These are phyloP conservation scores for Phalacrocorax carbo DNA, from an alignment of 2,113 vertebrate genomes.

Conservation along the genomic window DNA sequence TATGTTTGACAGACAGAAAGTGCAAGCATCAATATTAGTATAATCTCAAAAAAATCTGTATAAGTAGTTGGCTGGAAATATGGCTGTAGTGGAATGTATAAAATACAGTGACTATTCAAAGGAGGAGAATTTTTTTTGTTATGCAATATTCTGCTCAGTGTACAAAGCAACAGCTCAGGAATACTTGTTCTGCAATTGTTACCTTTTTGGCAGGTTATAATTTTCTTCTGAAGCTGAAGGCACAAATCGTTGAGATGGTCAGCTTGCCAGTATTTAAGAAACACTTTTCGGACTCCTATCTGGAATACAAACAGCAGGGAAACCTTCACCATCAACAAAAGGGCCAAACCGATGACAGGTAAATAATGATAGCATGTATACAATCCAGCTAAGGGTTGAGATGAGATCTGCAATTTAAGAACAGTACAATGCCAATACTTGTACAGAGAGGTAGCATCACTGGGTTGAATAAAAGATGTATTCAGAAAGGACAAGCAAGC, in stretches of 20 bases:
- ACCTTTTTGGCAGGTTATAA: slow-evolving; percentile 96
- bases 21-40: background rate
- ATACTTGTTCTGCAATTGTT: slow-evolving; percentile 26
- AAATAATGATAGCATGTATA: background rate
- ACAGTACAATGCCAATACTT: background rate
- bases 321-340: background rate
- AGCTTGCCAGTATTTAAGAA: slow-evolving; percentile 93
- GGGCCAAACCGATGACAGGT: background rate
- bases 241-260: slow-evolving; percentile 91
- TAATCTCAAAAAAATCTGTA: background rate
- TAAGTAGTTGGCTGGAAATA: background rate
- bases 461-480: background rate
- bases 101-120: background rate
- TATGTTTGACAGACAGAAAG: background rate
- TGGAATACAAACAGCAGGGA: slow-evolving; percentile 68
- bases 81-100: background rate
- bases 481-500: background rate
- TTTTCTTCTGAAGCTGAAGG: slow-evolving; percentile 87
- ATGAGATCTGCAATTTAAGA: background rate
- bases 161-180: background rate
- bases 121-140: background rate
- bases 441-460: background rate
- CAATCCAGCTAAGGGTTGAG: background rate
- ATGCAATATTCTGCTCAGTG: background rate
- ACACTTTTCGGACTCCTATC: slow-evolving; percentile 90